These are phyloP conservation scores for Aphaenogaster rudis DNA, from an alignment of 1,140 invertebrate genomes.

Conservation along the genomic window DNA sequence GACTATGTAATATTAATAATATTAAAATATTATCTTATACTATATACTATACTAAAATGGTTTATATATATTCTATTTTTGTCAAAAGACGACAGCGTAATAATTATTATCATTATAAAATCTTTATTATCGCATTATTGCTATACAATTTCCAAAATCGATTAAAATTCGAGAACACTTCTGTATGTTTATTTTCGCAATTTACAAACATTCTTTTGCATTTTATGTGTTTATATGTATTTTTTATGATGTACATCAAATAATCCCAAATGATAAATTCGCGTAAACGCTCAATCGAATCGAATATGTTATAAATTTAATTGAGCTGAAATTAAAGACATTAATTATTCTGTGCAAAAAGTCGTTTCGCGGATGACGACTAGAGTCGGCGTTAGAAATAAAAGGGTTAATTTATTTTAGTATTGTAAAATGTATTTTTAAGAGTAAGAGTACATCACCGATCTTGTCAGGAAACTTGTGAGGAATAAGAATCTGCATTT, in stretches of 20 bases:
- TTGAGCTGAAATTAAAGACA: background rate
- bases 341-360: no score
- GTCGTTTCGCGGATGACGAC: no score
- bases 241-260: background rate
- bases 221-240: background rate
- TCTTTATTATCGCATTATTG: background rate
- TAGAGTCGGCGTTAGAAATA: no score
- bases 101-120: background rate
- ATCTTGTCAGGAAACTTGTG: no score
- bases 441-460: slow-evolving; percentile 33
- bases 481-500: no score
- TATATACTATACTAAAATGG: no score
- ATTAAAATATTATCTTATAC: no score
- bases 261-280: slow-evolving; percentile 5
- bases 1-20: no score
- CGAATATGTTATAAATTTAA: background rate
- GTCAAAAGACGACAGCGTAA: background rate
- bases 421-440: slow-evolving; percentile 37
- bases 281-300: background rate
- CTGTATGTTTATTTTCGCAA: background rate
- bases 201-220: background rate
- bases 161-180: background rate
- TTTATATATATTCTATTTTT: background rate
- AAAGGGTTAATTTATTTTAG: slow-evolving; percentile 50
- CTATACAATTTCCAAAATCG: no score